Conservation (phyloP, 2,113 vertebrate species). For the Neofelis nebulosa region DNA sequence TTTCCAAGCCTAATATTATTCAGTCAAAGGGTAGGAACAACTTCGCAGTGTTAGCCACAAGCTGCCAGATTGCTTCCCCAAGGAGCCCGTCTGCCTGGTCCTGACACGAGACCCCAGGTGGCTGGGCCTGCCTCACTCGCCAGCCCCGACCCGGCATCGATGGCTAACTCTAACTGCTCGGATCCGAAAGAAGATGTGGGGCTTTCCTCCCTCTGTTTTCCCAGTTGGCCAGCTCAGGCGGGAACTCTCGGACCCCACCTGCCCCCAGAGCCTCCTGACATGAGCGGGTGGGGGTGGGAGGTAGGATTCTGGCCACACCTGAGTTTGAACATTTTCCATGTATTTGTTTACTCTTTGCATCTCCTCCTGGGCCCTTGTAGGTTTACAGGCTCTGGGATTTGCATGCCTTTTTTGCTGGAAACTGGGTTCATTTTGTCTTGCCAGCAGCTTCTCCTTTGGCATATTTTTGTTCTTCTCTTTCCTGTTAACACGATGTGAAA, state of each 20-base stretch:
- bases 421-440: not conserved
- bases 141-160: not conserved
- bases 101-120: not conserved
- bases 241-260: not conserved
- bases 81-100: accelerated
- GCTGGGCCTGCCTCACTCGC: not conserved
- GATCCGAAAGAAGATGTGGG: accelerated
- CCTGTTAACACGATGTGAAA: not conserved
- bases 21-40: not conserved
- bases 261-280: accelerated
- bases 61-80: not conserved
- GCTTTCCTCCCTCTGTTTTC: not conserved
- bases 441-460: not conserved
- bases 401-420: not conserved
- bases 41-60: accelerated
- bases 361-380: not conserved
- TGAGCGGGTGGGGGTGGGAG: not conserved
- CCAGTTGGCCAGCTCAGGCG: not conserved
- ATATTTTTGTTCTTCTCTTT: slow-evolving; percentile 37
- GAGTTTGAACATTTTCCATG: not conserved
- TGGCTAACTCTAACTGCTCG: not conserved
- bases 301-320: not conserved
- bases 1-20: not conserved
- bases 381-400: not conserved
- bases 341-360: not conserved